Base-by-base conservation (phyloP, 2,888 invertebrate species). In the Torymus aiolomorphi region DNA sequence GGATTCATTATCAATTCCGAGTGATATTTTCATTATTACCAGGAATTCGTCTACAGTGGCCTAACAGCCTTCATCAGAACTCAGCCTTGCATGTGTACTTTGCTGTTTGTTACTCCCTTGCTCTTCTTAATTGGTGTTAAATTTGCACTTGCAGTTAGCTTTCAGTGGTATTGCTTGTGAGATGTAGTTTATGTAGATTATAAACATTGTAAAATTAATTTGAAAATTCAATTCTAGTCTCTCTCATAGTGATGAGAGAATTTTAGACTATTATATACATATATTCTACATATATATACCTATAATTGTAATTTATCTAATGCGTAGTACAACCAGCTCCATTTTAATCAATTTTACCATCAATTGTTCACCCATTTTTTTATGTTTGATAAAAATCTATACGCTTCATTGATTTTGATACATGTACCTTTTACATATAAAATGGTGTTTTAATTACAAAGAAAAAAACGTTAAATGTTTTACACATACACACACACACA, bases 41-140 rank as follows among this genome's bases (percentile, higher is more conserved):
- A 51, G n/a, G 20, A 12, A 65, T 67, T 66, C 54, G 51, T 73
- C 66, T 71, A 52, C 59, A 65, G 70, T 65, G 75, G 62, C 65
- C 54, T 75, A 69, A 51, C 63, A 74, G 69, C 63, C 69, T 74
- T 65, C n/a, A 20, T 57, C 18, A 78, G 62, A 51, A 42, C n/a
- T 18, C 18, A 78, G 69, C 57, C 69, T 74, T 78, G 78, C 63
- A 78, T 69, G 63, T 57, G 52, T 62, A 74, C 31, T 78, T 78
- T 78, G 18, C 51, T 70, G 62, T 78, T 70, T 56, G 18, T 62
- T 42, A 62, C 56, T 61, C 56, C 18, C 49, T 67, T 62, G 18
- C 51, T 5, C 54, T 24, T 61, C 10, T 61, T 12, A 24, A 61
- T 79, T 67, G 54, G 24, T 80, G 67, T 76, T 74, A 31, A 66